Evolutionary conservation across 2,888 invertebrate genomes (phyloP), one percentile per base, ranked within the genome.

Genomic region (Chymomyza amoena): DNA sequence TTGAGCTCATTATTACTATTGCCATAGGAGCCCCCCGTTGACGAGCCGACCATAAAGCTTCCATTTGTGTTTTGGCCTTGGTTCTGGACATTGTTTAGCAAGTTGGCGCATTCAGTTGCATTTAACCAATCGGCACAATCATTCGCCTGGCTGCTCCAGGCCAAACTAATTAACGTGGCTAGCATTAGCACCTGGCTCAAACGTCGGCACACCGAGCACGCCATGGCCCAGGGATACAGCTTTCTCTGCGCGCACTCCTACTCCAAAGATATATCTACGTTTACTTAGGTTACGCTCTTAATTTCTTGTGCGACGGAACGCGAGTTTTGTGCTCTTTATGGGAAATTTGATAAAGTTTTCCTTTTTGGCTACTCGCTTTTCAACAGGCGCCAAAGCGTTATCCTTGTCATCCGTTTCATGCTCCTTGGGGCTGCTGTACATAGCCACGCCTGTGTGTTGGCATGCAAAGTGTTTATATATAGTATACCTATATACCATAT

Each of bases 101-200:
- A 66, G 54, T 72, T 77, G 64, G 61, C 73, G 74, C 87, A 88
- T 62, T 85, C 85, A 59, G 68, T 76, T 57, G 86, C 76, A 73
- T 73, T 86, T 32, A 75, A 62, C 83, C 79, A 83, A 52, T 83
- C 76, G 62, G 77, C 66, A 62, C 81, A 86, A 54, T 77, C 73
- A 18, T 45, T 39, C 61, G 54, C 20, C 65, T 70, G 54, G 56
- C 59, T 56, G 77, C 72, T 45, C 71, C 76, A 70, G 64, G 10
- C 16, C 28, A 56, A 76, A 78, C 69, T 70, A 67, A 75, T 75
- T 73, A 87, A 73, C 51, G 79, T 72, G 18, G 79, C 67, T 50
- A 85, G 72, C 52, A 76, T 20, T 62, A 78, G 70, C 6, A 73
- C 73, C 59, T 60, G 66, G 67, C 50, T 64, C 74, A 60, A 51